A percentile compares a stretch with the other conserved stretches of the same genome.
Conservation (phyloP, 2,113 vertebrate species). For the Rana temporaria region DNA sequence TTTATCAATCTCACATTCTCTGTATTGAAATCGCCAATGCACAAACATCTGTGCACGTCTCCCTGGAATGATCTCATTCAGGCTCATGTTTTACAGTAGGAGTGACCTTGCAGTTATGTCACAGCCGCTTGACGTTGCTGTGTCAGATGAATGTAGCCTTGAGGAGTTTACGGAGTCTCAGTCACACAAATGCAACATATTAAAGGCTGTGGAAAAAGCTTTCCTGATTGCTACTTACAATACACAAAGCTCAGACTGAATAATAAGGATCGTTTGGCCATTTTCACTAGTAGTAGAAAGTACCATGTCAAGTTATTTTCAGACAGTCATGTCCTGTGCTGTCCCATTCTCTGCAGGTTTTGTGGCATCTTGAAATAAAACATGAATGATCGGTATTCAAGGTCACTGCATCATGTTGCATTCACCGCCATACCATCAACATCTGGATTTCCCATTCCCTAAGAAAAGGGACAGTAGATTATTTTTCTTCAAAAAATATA, state of each 20-base stretch:
- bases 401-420: no score
- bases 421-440: no score
- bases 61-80: slow-evolving; percentile 32
- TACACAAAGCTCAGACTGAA: neutral
- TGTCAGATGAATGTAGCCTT: slow-evolving; percentile 39
- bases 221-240: neutral
- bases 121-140: slow-evolving; percentile 14
- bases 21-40: neutral
- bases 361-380: no score
- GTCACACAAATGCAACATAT: neutral
- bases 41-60: slow-evolving; percentile 13
- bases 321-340: no score
- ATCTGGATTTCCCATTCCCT: no score
- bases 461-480: no score
- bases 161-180: slow-evolving; percentile 21
- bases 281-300: neutral
- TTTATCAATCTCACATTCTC: neutral
- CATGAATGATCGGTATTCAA: no score
- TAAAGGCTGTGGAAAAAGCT: neutral
- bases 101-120: slow-evolving; percentile 41
- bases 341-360: no score
- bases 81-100: slow-evolving; percentile 31
- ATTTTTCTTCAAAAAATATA: no score
- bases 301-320: no score
- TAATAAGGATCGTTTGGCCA: neutral